A percentile compares a stretch with the other conserved stretches of the same genome.
These are phyloP conservation scores for Catalaphyllia jardinei DNA, from an alignment of 64 coral and sea anemone species.

Conservation along the genomic window DNA sequence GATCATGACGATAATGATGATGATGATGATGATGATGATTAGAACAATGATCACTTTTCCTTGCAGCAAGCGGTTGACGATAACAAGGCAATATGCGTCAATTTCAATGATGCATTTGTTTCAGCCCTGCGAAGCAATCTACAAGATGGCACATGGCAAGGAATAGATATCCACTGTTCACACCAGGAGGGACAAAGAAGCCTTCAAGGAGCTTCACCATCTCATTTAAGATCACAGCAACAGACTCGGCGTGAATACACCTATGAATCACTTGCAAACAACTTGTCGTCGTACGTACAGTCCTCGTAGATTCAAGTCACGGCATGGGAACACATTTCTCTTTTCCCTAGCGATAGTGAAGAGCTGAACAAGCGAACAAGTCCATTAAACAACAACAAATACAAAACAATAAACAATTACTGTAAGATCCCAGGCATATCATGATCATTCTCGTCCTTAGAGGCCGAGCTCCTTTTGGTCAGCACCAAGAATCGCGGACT, in stretches of 20 bases:
- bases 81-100: background rate
- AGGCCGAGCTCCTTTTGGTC: no score
- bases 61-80: background rate
- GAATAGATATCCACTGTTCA: slow-evolving; percentile 29
- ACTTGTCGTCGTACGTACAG: background rate
- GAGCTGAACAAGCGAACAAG: no score
- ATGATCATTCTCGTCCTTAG: no score
- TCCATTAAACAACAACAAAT: no score
- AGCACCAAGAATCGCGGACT: no score
- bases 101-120: background rate
- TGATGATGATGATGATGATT: no score
- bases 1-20: no score
- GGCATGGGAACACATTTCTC: no score
- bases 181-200: slow-evolving; percentile 1
- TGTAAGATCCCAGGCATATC: no score
- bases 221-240: background rate
- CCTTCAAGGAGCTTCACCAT: background rate
- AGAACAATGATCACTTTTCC: no score
- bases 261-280: background rate
- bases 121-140: slow-evolving; percentile 2
- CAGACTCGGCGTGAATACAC: background rate
- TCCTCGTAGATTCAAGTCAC: background rate
- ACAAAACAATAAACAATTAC: no score
- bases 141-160: slow-evolving; percentile 31
- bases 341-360: no score